These are phyloP conservation scores for Procambarus virginalis DNA, from an alignment of 1,140 invertebrate species.

Conservation along the genomic window DNA sequence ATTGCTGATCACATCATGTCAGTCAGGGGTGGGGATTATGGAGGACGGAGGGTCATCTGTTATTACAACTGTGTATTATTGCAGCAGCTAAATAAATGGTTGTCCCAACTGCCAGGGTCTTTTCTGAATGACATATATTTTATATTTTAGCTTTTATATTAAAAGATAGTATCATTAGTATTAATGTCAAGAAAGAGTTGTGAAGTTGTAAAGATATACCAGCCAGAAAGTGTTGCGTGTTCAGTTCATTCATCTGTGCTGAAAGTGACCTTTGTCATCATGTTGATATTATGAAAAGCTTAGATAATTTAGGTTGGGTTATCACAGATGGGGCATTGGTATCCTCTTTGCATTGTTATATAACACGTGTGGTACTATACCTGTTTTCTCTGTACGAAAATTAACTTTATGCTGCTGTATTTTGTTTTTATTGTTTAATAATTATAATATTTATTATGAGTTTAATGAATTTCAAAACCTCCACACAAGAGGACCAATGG, in stretches of 20 bases:
- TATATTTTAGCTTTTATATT: conserved; percentile 47
- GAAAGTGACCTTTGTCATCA: not conserved
- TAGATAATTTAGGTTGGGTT: not conserved
- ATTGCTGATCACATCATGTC: conserved; percentile 40
- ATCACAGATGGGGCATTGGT: not conserved
- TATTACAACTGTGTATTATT: conserved; percentile 43
- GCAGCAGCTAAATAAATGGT: conserved; percentile 37
- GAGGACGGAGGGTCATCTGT: conserved; percentile 19
- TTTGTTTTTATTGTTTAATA: conserved; percentile 21
- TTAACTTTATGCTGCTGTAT: conserved; percentile 36
- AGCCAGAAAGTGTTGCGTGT: conserved; percentile 36
- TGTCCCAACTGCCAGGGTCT: conserved; percentile 50
- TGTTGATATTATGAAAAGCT: not conserved
- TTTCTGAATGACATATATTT: conserved; percentile 51
- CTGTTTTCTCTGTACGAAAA: conserved; percentile 4
- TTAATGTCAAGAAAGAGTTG: conserved; percentile 33
- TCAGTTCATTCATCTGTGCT: conserved; percentile 22
- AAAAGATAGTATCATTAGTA: conserved; percentile 35
- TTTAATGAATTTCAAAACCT: conserved; percentile 16
- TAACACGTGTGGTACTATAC: not conserved
- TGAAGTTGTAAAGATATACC: conserved; percentile 49
- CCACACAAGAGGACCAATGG: conserved; percentile 23
- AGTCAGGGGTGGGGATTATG: conserved; percentile 19
- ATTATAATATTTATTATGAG: conserved; percentile 7
- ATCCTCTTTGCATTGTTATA: not conserved